A percentile compares a stretch with the other conserved stretches of the same genome.
These are phyloP conservation scores for Trichechus manatus DNA, from an alignment of 2,113 vertebrate genomes.

Conservation along the genomic window DNA sequence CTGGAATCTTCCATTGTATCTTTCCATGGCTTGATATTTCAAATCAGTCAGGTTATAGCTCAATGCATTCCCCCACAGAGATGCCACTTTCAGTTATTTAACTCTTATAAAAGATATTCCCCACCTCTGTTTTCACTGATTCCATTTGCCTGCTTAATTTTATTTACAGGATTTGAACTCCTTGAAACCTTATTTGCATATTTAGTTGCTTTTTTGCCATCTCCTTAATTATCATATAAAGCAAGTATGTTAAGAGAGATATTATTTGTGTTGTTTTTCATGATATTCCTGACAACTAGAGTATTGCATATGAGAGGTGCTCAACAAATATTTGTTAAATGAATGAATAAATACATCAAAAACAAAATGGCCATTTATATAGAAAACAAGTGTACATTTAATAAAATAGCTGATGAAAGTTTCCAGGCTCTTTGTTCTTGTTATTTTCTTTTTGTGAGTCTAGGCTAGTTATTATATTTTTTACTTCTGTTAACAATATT, in stretches of 20 bases:
- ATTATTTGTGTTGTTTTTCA: neutral
- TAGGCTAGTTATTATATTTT: neutral
- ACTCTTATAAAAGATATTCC: neutral
- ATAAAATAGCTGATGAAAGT: neutral
- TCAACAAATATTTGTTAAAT: neutral
- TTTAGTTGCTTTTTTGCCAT: neutral
- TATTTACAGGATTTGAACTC: neutral
- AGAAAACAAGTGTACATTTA: neutral
- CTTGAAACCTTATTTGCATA: neutral
- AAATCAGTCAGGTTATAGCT: neutral
- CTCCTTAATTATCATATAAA: neutral
- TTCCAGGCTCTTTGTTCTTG: neutral
- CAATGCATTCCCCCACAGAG: neutral
- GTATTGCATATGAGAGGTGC: rapidly evolving
- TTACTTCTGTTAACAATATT: neutral
- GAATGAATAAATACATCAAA: neutral
- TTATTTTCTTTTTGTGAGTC: neutral
- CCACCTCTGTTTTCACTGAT: neutral
- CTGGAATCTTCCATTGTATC: neutral
- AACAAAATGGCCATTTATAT: neutral
- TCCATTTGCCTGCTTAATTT: neutral
- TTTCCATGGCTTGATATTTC: neutral
- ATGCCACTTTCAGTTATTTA: neutral
- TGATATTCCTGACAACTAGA: no score
- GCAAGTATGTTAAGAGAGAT: neutral